phyloP scores from a whole-genome alignment of 2,113 vertebrate genomes.

The Pteruthius melanotis region DNA sequence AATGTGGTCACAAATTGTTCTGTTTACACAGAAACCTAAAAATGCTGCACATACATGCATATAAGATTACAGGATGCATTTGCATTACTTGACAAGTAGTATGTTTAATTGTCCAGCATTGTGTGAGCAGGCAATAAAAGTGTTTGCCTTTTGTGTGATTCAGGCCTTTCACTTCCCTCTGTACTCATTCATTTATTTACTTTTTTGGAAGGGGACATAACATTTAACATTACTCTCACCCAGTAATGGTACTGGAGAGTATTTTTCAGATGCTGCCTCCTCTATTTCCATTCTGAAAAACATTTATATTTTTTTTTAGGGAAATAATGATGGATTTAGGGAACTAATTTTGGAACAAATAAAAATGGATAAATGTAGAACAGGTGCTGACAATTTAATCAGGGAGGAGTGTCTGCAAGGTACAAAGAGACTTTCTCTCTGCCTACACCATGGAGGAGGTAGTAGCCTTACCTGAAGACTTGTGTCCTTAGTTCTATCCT shows the following conservation, averaged over 20 bases:
- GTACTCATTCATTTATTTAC: not conserved
- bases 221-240: not conserved
- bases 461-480: not conserved
- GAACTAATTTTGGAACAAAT: slow-evolving; percentile 10
- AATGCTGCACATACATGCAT: not conserved
- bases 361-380: not conserved
- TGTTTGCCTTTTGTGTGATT: not conserved
- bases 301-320: slow-evolving; percentile 5
- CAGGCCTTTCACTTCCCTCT: not conserved
- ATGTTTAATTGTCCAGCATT: not conserved
- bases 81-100: not conserved
- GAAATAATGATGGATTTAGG: not conserved
- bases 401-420: not conserved
- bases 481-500: not conserved
- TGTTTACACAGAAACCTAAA: slow-evolving; percentile 15
- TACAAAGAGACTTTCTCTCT: not conserved
- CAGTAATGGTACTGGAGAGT: not conserved
- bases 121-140: not conserved
- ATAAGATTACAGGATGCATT: not conserved
- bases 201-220: not conserved
- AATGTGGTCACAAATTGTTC: not conserved
- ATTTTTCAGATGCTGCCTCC: not conserved
- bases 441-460: not conserved
- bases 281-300: not conserved
- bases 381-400: not conserved